Percentiles rank a stretch among this genome's conserved stretches.
These are phyloP conservation scores for Paelopatides confundens DNA, from an alignment of 53 echinoderm and acorn worm species.

Conservation along the genomic window DNA sequence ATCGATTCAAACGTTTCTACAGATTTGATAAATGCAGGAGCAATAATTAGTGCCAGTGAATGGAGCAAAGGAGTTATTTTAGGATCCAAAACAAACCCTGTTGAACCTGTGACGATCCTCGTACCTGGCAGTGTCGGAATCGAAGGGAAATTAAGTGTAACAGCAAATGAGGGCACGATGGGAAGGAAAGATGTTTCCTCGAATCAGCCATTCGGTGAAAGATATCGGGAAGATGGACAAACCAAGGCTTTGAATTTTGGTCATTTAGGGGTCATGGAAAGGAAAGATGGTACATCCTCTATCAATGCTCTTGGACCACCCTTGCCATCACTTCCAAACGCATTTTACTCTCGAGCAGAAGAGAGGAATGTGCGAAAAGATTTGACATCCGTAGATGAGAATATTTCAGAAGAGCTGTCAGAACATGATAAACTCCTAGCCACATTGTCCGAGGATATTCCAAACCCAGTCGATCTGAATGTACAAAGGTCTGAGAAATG, in stretches of 20 bases:
- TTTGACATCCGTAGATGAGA: neutral
- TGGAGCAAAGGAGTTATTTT: constrained; percentile 90
- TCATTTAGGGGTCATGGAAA: neutral
- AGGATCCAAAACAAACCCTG: constrained; percentile 40
- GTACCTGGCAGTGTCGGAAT: constrained; percentile 47
- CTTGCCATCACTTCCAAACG: neutral
- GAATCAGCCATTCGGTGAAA: neutral
- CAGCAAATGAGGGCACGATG: neutral
- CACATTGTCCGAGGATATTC: neutral
- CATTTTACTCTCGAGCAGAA: no score
- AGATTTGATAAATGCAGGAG: neutral
- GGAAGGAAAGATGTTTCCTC: neutral
- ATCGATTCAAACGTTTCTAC: neutral
- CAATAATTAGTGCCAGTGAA: neutral
- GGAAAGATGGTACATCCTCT: neutral
- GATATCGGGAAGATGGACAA: neutral
- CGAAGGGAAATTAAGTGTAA: no score
- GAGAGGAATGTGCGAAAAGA: neutral
- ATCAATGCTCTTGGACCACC: neutral
- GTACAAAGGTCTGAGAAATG: neutral
- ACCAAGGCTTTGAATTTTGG: no score
- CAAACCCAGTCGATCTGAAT: neutral
- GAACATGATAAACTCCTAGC: neutral
- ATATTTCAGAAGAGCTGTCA: neutral
- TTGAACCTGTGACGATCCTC: constrained; percentile 73